Evolutionary conservation across 2,888 invertebrate genomes (phyloP), one percentile per base, ranked within the genome.

Genomic region (Ceraclea dissimilis): DNA sequence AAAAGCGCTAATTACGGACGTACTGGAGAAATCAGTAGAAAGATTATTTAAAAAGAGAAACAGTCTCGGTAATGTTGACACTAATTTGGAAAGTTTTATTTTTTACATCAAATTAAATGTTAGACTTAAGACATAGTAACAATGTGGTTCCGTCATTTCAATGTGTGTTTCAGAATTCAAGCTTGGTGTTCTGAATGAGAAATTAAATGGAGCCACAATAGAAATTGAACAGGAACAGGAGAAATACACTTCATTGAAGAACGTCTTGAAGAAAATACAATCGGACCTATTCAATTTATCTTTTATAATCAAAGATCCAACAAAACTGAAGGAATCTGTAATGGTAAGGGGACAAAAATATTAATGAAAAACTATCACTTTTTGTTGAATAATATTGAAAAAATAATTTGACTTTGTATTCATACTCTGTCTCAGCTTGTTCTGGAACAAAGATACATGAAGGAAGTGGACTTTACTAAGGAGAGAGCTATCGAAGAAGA

Each of bases 21-120:
- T 88, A 71, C 86, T 93, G 87, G 92, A 93, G 69, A 82, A 82
- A 46, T 91, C 93, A 64, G 71, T 93, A 66, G 86, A 89, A 67
- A 83, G 81, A 64, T 80, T 92, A 60, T 85, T 90, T 69, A 87
- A 87, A 69, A 82, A 82, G 65, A 90, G 88, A 67, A 76, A 79
- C 4, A 78, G 75, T 60, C 76, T 85, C 63, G 78, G 78, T 78
- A 77, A 17, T 34, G 16, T 18, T 48, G 47, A 49, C n/a, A n/a
- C n/a, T n/a, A n/a, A n/a, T n/a, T n/a, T n/a, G n/a, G n/a, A n/a
- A n/a, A n/a, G n/a, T n/a, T n/a, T n/a, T n/a, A n/a, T 8, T 39
- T 39, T 5, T 39, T 39, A 8, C 39, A 39, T 4, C 13, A 13
- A 16, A 39, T 39, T 2, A n/a, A 39, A 13, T 39, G 13, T 39